Conservation (phyloP, 2,113 vertebrate genomes). For the Lucifuga dentata region DNA sequence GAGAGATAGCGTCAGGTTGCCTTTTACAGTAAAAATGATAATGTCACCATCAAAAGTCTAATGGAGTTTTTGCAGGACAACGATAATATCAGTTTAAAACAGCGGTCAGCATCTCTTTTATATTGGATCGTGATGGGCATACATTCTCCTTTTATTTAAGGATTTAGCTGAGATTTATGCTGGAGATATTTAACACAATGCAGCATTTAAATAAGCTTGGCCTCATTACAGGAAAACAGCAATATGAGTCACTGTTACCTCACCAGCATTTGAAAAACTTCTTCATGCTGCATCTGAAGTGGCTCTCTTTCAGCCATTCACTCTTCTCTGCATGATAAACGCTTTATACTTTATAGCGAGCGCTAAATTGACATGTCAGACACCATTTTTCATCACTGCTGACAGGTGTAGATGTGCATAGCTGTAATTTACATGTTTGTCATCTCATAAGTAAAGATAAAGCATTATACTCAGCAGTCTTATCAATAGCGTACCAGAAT, state of each 20-base stretch:
- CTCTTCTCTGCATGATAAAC: no score
- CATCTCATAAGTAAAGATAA: no score
- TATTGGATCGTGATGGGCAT: not conserved
- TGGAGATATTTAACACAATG: not conserved
- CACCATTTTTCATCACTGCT: no score
- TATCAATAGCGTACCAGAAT: no score
- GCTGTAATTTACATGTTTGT: no score
- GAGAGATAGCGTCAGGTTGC: not conserved
- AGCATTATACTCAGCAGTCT: no score
- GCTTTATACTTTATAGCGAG: no score
- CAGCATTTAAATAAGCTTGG: not conserved
- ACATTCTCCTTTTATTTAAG: not conserved
- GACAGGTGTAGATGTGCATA: no score
- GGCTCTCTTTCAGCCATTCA: no score
- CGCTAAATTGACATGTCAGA: no score
- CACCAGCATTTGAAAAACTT: no score
- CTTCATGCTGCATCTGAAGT: no score
- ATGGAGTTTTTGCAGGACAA: not conserved
- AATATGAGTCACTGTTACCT: slow-evolving; percentile 13
- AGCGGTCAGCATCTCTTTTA: not conserved
- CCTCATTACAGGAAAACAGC: not conserved
- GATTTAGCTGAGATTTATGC: not conserved
- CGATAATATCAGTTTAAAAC: slow-evolving; percentile 34
- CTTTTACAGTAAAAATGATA: slow-evolving; percentile 1
- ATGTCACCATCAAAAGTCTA: not conserved